Evolutionary conservation across 53 echinoderm and acorn worm species (phyloP), one percentile per base, ranked within the genome.

Genomic region (Echinometra lucunter): DNA sequence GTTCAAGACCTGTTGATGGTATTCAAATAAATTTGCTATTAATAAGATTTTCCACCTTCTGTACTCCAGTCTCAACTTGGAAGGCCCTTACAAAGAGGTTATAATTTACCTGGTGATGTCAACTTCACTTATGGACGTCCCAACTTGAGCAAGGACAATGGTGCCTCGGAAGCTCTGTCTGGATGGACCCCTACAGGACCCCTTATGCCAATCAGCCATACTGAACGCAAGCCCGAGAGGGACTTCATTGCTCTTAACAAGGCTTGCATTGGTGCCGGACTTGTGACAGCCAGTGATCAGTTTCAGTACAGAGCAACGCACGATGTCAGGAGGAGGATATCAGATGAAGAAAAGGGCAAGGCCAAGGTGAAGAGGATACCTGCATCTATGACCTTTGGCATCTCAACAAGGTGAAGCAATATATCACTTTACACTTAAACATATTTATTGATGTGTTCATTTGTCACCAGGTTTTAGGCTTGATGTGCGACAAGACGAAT

Each of bases 291-390:
- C 56, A 97, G 94, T 47, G 98, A 98, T 95, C 98, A 98, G 95
- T 98, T 97, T 96, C 97, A 98, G 80, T 98, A 98, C 96, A 92
- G 98, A 89, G 98, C 98, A 37, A 98, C 98, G 12, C 98, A 98
- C 82, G 98, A 98, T 74, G 98, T 98, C 2, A 95, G 98, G 88
- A 69, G 97, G 40, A 95, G 97, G 55, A 97, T 97, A 57, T 95
- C 98, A 4, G 98, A 98, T n/a, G 98, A 98, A 57, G 98, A 98
- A 95, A 98, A 98, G 69, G 97, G 96, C 92, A 98, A 98, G 95
- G 96, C 95, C 0, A 98, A 97, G 81, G 95, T 97, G 10, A 98
- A 95, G 95, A 97, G 98, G 89, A 98, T 98, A 92, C 98, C 98
- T 38, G 97, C 98, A 44, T 97, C 97, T 17, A 97, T 97, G 96